Percentiles rank a stretch among this genome's conserved stretches.
Conservation (phyloP, 1,140 invertebrate species). For the Calliopsis andreniformis region DNA sequence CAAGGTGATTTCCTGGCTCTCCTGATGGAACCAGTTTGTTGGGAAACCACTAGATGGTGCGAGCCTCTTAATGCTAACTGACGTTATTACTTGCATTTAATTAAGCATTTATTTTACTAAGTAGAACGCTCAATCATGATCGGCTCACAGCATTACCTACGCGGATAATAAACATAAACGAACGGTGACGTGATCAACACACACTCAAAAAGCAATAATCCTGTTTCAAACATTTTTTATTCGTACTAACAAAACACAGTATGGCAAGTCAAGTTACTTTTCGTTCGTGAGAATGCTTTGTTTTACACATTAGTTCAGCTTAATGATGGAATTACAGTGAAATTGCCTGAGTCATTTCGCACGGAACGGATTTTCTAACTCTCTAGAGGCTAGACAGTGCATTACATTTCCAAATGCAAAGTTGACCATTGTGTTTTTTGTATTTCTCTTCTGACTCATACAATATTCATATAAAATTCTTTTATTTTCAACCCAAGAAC, state of each 20-base stretch:
- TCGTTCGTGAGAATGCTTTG: conserved; percentile 1
- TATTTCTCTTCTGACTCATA: too few relatives aligned
- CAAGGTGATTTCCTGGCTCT: not conserved
- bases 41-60: conserved; percentile 12
- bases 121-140: conserved; percentile 3
- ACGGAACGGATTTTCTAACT: conserved; percentile 40
- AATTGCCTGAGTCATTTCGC: conserved; percentile 12
- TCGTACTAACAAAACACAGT: not conserved
- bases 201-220: not conserved
- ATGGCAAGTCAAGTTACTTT: not conserved
- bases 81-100: conserved; percentile 12
- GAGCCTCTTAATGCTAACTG: conserved; percentile 9
- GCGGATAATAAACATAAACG: not conserved
- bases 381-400: not conserved
- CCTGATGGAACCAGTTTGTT: not conserved
- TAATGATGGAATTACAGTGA: conserved; percentile 27
- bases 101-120: conserved; percentile 28
- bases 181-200: not conserved
- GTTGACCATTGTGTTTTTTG: too few relatives aligned
- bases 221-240: not conserved
- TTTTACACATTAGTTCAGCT: conserved; percentile 5
- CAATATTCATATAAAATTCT: too few relatives aligned
- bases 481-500: too few relatives aligned
- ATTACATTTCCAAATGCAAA: not conserved
- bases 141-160: not conserved